Percentiles rank a stretch among this genome's conserved stretches.
Evolutionary conservation across 2,888 invertebrate species (phyloP).

Genomic region (Cephus runcator): DNA sequence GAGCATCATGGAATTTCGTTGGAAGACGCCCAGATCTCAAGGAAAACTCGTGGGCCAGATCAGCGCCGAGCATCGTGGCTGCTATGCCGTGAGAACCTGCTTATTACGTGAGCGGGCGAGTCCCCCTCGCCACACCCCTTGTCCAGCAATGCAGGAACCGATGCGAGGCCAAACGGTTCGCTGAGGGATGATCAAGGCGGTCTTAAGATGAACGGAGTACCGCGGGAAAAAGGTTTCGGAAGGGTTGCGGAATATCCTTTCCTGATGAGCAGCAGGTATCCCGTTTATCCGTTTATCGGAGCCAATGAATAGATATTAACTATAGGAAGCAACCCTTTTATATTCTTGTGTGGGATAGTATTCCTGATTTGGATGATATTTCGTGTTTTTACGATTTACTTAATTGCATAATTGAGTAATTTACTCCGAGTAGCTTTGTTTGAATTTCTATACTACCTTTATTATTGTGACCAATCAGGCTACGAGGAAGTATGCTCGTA

Average conservation of each 20-base stretch:
- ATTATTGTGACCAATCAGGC: too few species aligned
- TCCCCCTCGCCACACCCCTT: too few species aligned
- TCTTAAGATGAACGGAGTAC: neutral
- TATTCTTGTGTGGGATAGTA: too few species aligned
- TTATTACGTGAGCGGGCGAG: neutral
- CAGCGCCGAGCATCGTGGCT: neutral
- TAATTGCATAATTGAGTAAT: too few species aligned
- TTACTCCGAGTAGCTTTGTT: too few species aligned
- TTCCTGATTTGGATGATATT: too few species aligned
- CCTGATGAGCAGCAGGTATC: slow-evolving; percentile 1
- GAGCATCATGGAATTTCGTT: too few species aligned
- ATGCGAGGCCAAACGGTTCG: neutral
- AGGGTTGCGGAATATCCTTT: slow-evolving; percentile 1
- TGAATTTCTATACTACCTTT: too few species aligned
- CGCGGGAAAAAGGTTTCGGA: neutral
- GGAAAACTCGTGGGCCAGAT: neutral
- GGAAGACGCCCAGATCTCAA: neutral
- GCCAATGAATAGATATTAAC: too few species aligned
- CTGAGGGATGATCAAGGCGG: slow-evolving; percentile 2
- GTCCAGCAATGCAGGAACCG: neutral
- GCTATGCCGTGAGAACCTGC: slow-evolving; percentile 2
- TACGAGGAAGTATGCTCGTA: too few species aligned
- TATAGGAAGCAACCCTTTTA: too few species aligned
- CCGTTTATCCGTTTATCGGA: neutral
- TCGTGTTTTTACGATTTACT: too few species aligned